Base-by-base conservation (phyloP, 2,888 invertebrate genomes). In the Plebejus anna region DNA sequence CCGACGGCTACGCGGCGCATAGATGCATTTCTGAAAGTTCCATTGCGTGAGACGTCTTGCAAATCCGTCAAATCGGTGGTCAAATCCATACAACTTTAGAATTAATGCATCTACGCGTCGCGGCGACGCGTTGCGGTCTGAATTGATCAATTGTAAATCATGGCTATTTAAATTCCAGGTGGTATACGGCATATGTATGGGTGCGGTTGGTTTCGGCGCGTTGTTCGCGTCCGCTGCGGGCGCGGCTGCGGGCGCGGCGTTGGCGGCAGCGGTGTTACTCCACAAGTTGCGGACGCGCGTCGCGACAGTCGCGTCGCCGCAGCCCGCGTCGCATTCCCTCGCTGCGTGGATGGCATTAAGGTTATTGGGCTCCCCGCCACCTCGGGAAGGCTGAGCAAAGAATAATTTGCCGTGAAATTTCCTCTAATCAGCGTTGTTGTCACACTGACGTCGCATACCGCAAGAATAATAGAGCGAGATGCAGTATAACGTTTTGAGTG, bases 171-270 rank as follows among this genome's bases (percentile, higher is more conserved):
- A 59, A 16, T 82, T 80, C 1, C 82, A 93, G 93, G 97, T 97
- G 0, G 97, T 98, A 7, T 98, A 98, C 87, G 98, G 98, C 51
- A 97, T 98, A 76, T 98, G 98, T 84, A 96, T 98, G 95, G 98
- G 98, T 0, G 97, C 98, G 38, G 96, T 97, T 0, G 97, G 97
- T 42, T 98, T 98, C 87, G 98, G 98, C 82, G 96, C 97, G 4
- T 94, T 98, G 22, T 98, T 98, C 89, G 97, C 98, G 76, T 95
- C 98, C 16, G 97, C 98, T 0, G 97, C 98, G 0, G 96, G 97
- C 11, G 97, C 97, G 0, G 97, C 98, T 0, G 97, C 98, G 1
- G 96, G 97, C 2, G 97, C 98, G 0, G 98, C 98, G 0, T 90
- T 98, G 9, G 97, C 98, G 0, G 98, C 98, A 2, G 98, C 97